Conservation (phyloP, 2,888 invertebrate genomes). For the Drosophila merina region DNA sequence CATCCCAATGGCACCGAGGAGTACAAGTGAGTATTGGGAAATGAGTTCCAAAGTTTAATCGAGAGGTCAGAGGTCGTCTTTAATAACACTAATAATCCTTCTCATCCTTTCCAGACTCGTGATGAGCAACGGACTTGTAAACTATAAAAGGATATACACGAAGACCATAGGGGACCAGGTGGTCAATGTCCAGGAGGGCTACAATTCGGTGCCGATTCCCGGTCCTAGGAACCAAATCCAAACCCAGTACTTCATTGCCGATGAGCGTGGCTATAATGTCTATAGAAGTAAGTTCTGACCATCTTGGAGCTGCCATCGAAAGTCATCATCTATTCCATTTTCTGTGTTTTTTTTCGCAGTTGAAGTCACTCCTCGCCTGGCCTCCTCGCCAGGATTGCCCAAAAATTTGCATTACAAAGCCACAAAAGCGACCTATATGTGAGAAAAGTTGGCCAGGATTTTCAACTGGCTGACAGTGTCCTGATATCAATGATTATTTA, state of each 20-base stretch:
- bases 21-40: slow-evolving; percentile 65
- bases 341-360: slow-evolving; percentile 38
- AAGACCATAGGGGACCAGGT: slow-evolving; percentile 58
- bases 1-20: slow-evolving; percentile 76
- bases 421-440: slow-evolving; percentile 43
- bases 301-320: slow-evolving; percentile 17
- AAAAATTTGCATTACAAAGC: slow-evolving; percentile 39
- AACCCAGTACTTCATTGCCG: slow-evolving; percentile 76
- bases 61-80: background rate
- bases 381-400: slow-evolving; percentile 32
- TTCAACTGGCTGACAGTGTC: slow-evolving; percentile 29
- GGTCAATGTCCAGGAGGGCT: slow-evolving; percentile 77
- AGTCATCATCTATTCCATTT: slow-evolving; percentile 11
- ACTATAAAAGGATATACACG: slow-evolving; percentile 73
- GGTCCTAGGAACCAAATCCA: slow-evolving; percentile 53
- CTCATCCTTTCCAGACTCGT: slow-evolving; percentile 53
- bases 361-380: slow-evolving; percentile 51
- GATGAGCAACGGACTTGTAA: slow-evolving; percentile 76
- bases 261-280: slow-evolving; percentile 72
- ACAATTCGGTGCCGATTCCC: slow-evolving; percentile 70
- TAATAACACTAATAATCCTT: background rate
- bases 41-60: too few species aligned
- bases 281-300: slow-evolving; percentile 58
- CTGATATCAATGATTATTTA: background rate
- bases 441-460: slow-evolving; percentile 7